A percentile compares a stretch with the other conserved stretches of the same genome.
Evolutionary conservation across 2,113 vertebrate genomes (phyloP).

Genomic region (Typhlomys cinereus): DNA sequence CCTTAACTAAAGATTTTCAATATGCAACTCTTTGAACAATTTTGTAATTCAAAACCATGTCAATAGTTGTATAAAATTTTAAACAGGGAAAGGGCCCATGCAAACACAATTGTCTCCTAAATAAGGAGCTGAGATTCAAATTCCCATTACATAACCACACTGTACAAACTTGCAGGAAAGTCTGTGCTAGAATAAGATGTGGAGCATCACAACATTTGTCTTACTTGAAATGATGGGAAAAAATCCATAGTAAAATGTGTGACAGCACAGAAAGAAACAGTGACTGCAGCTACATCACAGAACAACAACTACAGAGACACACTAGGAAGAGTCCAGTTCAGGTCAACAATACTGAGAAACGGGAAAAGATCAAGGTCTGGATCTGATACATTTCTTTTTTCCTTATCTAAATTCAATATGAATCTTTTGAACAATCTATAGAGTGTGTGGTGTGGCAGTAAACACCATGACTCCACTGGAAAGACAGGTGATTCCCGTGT

Average conservation of each 20-base stretch:
- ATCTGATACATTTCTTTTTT: not conserved
- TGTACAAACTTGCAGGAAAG: not conserved
- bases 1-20: slow-evolving; percentile 22
- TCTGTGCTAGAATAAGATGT: not conserved
- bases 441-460: not conserved
- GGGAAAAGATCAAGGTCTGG: not conserved
- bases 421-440: not conserved
- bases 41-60: slow-evolving; percentile 19
- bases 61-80: not conserved
- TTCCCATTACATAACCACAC: slow-evolving; percentile 3
- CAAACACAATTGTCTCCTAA: not conserved
- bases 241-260: not conserved
- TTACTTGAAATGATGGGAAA: not conserved
- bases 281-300: not conserved
- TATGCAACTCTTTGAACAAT: not conserved
- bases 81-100: not conserved
- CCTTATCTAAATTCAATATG: not conserved
- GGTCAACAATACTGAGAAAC: not conserved
- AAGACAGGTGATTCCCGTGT: not conserved
- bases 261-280: not conserved
- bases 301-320: not conserved
- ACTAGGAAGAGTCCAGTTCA: not conserved
- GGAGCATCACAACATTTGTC: not conserved
- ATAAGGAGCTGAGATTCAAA: not conserved
- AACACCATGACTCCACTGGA: not conserved